A percentile compares a stretch with the other conserved stretches of the same genome.
These are phyloP conservation scores for Plagiodera versicolora DNA, from an alignment of 2,888 invertebrate species.

Conservation along the genomic window DNA sequence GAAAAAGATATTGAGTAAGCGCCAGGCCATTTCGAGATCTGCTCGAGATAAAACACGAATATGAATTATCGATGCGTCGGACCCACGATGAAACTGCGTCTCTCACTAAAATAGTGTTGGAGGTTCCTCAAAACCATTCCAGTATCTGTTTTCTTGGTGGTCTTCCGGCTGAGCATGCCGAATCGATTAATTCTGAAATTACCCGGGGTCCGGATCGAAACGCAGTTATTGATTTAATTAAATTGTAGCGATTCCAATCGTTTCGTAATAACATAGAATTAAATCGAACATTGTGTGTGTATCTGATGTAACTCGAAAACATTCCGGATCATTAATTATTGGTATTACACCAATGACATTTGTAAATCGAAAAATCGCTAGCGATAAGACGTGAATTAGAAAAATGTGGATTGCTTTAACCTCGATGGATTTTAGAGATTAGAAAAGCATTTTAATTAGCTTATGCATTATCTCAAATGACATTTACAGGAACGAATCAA, in stretches of 20 bases:
- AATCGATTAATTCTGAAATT: neutral
- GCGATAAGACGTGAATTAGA: neutral
- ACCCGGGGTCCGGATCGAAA: neutral
- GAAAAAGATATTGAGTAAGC: neutral
- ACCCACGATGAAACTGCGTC: neutral
- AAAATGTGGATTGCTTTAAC: neutral
- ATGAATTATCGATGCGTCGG: neutral
- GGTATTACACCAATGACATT: conserved; percentile 1
- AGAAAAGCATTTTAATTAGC: neutral
- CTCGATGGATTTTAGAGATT: neutral
- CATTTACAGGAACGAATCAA: neutral
- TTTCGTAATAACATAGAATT: neutral
- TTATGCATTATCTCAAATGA: neutral
- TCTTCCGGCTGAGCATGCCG: neutral
- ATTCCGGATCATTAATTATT: neutral
- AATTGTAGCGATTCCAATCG: conserved; percentile 1
- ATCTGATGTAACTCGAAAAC: neutral
- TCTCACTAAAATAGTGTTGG: too few relatives aligned
- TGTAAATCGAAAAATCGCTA: neutral
- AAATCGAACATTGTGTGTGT: neutral
- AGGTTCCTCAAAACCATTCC: too few relatives aligned
- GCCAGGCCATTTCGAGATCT: neutral
- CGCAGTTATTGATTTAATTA: neutral
- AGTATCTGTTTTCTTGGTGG: too few relatives aligned
- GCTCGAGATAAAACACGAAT: neutral